These are phyloP conservation scores for Plebejus anna DNA, from an alignment of 2,888 invertebrate species.

Conservation along the genomic window DNA sequence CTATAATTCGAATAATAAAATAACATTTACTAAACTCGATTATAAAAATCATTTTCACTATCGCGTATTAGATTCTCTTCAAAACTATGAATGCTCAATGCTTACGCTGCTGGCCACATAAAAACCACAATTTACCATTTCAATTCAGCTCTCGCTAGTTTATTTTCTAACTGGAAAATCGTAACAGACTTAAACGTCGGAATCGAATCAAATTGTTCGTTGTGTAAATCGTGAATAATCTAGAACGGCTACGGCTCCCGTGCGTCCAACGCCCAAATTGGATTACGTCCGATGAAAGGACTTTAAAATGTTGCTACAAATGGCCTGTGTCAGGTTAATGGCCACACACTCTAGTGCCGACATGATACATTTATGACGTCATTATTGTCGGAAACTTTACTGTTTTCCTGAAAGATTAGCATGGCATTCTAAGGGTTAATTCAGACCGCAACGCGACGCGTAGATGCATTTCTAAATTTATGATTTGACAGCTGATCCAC, in stretches of 20 bases:
- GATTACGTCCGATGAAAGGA: conserved; percentile 52
- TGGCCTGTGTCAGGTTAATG: conserved; percentile 47
- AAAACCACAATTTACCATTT: conserved; percentile 20
- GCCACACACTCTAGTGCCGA: conserved; percentile 39
- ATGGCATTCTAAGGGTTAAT: too few species aligned
- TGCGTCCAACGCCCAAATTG: conserved; percentile 51
- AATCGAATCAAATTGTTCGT: conserved; percentile 45
- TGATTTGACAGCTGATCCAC: too few species aligned
- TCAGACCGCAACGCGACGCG: too few species aligned
- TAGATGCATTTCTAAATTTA: too few species aligned
- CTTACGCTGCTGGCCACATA: background rate
- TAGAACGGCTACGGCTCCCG: conserved; percentile 43
- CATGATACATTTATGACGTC: background rate
- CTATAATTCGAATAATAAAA: too few species aligned
- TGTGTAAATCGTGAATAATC: conserved; percentile 45
- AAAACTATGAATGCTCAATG: background rate
- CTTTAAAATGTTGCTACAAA: conserved; percentile 49
- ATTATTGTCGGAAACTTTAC: background rate
- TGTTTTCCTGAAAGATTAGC: background rate
- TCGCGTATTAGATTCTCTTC: background rate
- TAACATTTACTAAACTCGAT: background rate
- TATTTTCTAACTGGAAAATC: conserved; percentile 15
- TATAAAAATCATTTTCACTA: background rate
- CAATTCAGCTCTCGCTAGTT: background rate
- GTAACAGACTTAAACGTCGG: conserved; percentile 36